phyloP scores from a whole-genome alignment of 2,797 vertebrate genomes.

The Sparus aurata region DNA sequence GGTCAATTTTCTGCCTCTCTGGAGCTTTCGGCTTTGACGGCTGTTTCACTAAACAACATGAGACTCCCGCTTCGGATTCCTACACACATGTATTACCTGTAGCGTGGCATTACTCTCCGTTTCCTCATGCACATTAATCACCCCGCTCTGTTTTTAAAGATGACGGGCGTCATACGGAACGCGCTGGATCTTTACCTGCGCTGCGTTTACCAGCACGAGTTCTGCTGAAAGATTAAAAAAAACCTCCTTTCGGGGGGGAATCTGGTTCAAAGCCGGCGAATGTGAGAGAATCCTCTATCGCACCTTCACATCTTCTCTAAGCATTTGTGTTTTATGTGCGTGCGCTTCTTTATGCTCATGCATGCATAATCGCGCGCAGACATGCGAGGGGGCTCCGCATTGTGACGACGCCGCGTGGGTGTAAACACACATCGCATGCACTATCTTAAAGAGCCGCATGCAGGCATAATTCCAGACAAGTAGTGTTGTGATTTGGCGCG shows the following conservation, averaged over 20 bases:
- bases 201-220: slow-evolving; percentile 51
- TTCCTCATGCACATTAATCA: slow-evolving; percentile 36
- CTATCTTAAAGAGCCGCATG: slow-evolving; percentile 20
- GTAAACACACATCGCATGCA: slow-evolving; percentile 54
- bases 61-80: slow-evolving; percentile 25
- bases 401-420: slow-evolving; percentile 48
- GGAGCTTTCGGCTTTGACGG: slow-evolving; percentile 26
- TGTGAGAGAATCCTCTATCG: slow-evolving; percentile 33
- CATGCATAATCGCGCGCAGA: not conserved
- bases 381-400: slow-evolving; percentile 13
- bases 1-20: slow-evolving; percentile 40
- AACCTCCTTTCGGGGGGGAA: slow-evolving; percentile 28
- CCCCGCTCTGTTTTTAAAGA: slow-evolving; percentile 11
- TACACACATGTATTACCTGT: slow-evolving; percentile 28
- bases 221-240: slow-evolving; percentile 69
- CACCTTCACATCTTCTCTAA: slow-evolving; percentile 21
- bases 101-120: slow-evolving; percentile 1
- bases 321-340: slow-evolving; percentile 63
- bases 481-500: slow-evolving; percentile 31
- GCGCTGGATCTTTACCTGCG: slow-evolving; percentile 8
- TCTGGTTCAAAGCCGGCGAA: slow-evolving; percentile 40
- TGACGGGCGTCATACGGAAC: too few species aligned
- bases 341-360: slow-evolving; percentile 31
- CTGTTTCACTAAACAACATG: slow-evolving; percentile 44
- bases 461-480: slow-evolving; percentile 31